phyloP scores from a whole-genome alignment of 2,113 vertebrate species.

The Hoplias malabaricus region DNA sequence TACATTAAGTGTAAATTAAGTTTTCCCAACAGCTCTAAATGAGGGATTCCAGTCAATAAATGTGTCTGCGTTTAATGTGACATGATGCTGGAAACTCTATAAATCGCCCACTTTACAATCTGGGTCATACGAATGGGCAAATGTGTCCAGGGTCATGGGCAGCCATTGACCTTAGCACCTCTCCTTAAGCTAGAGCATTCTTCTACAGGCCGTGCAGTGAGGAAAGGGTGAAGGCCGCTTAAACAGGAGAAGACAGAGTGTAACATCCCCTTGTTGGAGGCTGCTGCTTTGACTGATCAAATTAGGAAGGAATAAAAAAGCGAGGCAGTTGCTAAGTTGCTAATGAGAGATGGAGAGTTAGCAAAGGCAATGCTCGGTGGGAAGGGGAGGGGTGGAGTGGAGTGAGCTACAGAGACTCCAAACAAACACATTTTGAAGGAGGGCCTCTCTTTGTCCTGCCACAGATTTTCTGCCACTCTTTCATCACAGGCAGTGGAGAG shows the following conservation, averaged over 20 bases:
- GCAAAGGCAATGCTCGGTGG: slow-evolving; percentile 7
- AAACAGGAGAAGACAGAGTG: slow-evolving; percentile 57
- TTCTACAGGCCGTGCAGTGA: background rate
- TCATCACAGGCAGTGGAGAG: slow-evolving; percentile 72
- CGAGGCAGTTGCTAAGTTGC: slow-evolving; percentile 56
- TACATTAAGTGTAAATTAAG: background rate
- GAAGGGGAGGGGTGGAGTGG: slow-evolving; percentile 51
- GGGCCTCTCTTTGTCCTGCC: slow-evolving; percentile 68
- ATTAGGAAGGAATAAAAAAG: slow-evolving; percentile 61
- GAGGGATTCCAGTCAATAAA: background rate
- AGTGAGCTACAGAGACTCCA: slow-evolving; percentile 67
- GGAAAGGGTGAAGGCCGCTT: slow-evolving; percentile 58
- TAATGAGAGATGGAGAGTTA: slow-evolving; percentile 62
- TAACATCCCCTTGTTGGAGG: slow-evolving; percentile 49
- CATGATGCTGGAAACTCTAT: background rate
- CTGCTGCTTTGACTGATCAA: slow-evolving; percentile 56
- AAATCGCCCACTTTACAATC: background rate
- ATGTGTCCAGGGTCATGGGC: slow-evolving; percentile 58
- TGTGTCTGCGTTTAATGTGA: background rate
- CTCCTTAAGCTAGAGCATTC: slow-evolving; percentile 53
- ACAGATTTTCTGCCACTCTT: slow-evolving; percentile 53
- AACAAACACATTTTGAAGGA: slow-evolving; percentile 74
- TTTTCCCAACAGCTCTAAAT: background rate
- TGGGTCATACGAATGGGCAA: slow-evolving; percentile 40
- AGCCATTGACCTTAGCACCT: slow-evolving; percentile 66